Evolutionary conservation across 2,888 invertebrate species (phyloP), one percentile per base, ranked within the genome.

Genomic region (Urechis unicinctus): DNA sequence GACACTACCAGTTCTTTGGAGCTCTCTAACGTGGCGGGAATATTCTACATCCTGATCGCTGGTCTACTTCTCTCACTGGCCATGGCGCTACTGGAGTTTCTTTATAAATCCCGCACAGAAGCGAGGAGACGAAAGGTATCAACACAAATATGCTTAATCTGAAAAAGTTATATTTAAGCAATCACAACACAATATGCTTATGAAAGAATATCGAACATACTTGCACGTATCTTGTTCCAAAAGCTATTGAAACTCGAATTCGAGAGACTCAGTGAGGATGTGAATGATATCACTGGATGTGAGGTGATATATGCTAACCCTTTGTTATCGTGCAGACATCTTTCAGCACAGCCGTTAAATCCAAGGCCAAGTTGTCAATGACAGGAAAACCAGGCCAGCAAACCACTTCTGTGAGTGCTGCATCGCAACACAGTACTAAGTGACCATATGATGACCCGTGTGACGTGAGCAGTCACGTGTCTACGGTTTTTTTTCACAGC

Each of bases 31-130:
- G 94, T 98, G 43, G 95, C 97, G 17, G 97, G 98, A 41, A 91
- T 97, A 73, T 98, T 98, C 82, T 98, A 97, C 82, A 96, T 98
- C 72, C 83, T 98, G 60, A 91, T 96, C 70, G 93, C 89, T 29
- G 97, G 97, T 43, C 84, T 98, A 57, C 85, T 89, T 31, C 81
- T 95, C 36, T 93, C 96, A 30, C 85, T 97, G 71, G 84, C 89
- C 6, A 91, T 96, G 36, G 95, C 96, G 3, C 83, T 96, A 53
- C 81, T 93, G 55, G 97, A 98, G 81, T 96, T 97, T 79, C 90
- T 95, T 78, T 95, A 92, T 79, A 92, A 92, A 78, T 72, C 76
- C 22, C 69, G 71, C 52, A 58, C 70, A 6, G 75, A 77, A 54
- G 71, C 76, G 0, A 67, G 61, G 53, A 66, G 68, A 54, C 67